Evolutionary conservation across 2,113 vertebrate species (phyloP).

Genomic region (Columbina picui): DNA sequence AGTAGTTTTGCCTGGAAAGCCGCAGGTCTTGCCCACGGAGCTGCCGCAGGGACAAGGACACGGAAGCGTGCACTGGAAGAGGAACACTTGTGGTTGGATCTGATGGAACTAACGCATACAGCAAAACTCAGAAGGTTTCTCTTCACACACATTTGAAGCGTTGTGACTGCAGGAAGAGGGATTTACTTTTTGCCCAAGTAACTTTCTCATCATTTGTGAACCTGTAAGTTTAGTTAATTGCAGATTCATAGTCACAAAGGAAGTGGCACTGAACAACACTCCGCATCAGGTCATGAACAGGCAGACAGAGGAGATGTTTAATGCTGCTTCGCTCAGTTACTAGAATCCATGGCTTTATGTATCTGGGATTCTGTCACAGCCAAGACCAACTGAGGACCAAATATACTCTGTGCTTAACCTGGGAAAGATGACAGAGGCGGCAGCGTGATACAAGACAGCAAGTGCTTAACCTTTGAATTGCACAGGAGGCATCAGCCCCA

Average conservation of each 20-base stretch:
- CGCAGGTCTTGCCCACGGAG: neutral
- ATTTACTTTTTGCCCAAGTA: neutral
- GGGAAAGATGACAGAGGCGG: neutral
- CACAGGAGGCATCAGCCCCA: neutral
- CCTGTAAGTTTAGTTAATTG: neutral
- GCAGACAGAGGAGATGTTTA: neutral
- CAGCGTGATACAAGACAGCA: neutral
- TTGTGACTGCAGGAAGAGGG: neutral
- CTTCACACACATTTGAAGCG: neutral
- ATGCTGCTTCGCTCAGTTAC: neutral
- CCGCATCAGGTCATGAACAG: neutral
- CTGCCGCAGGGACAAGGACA: neutral
- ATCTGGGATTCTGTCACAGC: neutral
- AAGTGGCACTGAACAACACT: neutral
- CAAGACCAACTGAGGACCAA: conserved; percentile 1
- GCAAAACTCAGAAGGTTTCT: neutral
- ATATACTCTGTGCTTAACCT: neutral
- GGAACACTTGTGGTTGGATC: neutral
- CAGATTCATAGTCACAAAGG: neutral
- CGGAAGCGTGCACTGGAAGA: rapidly evolving
- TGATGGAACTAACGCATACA: rapidly evolving
- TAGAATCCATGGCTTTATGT: neutral
- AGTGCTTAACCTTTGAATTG: neutral
- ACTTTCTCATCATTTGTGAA: conserved; percentile 25
- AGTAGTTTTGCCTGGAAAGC: neutral